Evolutionary conservation across 2,888 invertebrate genomes (phyloP), one percentile per base, ranked within the genome.

Genomic region (Zeuzera pyrina): DNA sequence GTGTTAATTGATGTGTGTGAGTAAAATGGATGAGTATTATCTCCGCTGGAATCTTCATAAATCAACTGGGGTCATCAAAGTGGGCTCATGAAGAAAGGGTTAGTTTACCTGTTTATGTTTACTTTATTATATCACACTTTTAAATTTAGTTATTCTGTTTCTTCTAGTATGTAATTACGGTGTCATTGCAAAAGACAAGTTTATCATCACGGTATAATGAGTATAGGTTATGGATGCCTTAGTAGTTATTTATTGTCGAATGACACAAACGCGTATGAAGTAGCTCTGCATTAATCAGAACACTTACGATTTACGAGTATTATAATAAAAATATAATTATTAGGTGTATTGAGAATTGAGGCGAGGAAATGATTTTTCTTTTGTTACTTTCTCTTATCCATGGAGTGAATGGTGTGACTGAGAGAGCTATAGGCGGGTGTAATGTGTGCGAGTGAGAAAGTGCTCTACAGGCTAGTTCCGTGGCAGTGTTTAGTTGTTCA

Each of bases 81-180:
- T 63, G 72, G 81, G 78, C 81, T 81, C 79, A 83, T 83, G 83
- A 83, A 79, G 81, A 81, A 81, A 76, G 81, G 83, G 83, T 81
- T 70, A 77, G 81, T 83, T 74, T 68, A 62, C 64, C 68, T 78
- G 76, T 77, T 72, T 74, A 69, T 70, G 70, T 72, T 72, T 71
- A 72, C 70, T 59, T 59, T 51, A 23, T n/a, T 47, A 42, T 40
- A 35, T 47, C 43, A 36, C 49, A 45, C 38, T 45, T 49, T 47
- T 53, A 37, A 37, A 22, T 22, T 22, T 40, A 50, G 43, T 47
- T 49, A 48, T 45, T 45, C 41, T 49, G 33, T 30, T 24, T 27
- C 41, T 64, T 56, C 56, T 53, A 52, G 45, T 55, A 61, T 52
- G 46, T 46, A 57, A 53, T 59, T 53, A 52, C 43, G 39, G 42